Conservation (phyloP, 2,888 invertebrate species). For the Dolichomitus sp. region DNA sequence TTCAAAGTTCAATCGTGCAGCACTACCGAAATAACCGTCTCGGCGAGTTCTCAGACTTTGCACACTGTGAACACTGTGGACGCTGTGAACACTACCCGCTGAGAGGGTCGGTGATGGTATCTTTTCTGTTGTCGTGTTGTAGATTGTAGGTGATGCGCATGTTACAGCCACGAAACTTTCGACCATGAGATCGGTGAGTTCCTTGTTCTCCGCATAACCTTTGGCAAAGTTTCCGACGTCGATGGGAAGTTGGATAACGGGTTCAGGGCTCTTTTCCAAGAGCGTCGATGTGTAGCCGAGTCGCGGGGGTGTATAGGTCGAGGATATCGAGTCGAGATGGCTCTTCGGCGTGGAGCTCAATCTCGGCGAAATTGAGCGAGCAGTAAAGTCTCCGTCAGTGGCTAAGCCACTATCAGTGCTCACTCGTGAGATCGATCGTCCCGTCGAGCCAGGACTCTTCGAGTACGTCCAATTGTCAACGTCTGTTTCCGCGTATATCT, state of each 20-base stretch:
- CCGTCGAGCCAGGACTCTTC: constrained; percentile 88
- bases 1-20: constrained; percentile 86
- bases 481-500: constrained; percentile 89
- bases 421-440: constrained; percentile 83
- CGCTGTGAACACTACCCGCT: constrained; percentile 86
- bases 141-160: constrained; percentile 87
- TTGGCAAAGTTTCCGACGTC: constrained; percentile 89
- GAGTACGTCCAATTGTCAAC: constrained; percentile 91
- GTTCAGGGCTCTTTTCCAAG: constrained; percentile 86
- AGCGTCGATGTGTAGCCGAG: constrained; percentile 90
- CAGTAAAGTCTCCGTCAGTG: constrained; percentile 89
- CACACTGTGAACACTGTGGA: constrained; percentile 78
- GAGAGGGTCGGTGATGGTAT: constrained; percentile 89
- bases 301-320: constrained; percentile 83
- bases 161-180: constrained; percentile 87
- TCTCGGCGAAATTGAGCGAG: constrained; percentile 83
- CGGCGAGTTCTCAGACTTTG: constrained; percentile 88
- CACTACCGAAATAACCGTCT: constrained; percentile 88
- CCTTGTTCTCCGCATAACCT: constrained; percentile 87
- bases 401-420: constrained; percentile 88
- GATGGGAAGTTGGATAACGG: constrained; percentile 86
- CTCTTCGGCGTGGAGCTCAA: constrained; percentile 81
- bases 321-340: constrained; percentile 81
- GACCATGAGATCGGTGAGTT: constrained; percentile 86
- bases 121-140: constrained; percentile 87